Percentiles rank a stretch among this genome's conserved stretches.
phyloP scores from a whole-genome alignment of 2,113 vertebrate genomes.

The Opisthocomus hoazin region DNA sequence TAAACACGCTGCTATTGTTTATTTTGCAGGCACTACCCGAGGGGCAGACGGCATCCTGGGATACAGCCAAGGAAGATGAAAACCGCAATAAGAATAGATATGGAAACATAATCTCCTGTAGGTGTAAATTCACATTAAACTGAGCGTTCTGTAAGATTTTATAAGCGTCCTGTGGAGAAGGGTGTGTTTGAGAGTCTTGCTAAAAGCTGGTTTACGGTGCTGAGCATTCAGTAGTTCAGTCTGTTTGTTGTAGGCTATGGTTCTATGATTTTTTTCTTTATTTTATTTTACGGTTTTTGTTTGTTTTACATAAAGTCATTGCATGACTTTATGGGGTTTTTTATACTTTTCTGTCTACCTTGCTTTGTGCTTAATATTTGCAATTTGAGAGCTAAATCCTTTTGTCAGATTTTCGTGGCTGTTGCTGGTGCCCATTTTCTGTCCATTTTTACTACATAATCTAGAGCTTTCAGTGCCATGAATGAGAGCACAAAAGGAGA shows the following conservation, averaged over 20 bases:
- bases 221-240: background rate
- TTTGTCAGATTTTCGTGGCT: background rate
- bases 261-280: background rate
- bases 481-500: background rate
- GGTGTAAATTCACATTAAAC: slow-evolving; percentile 71
- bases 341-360: background rate
- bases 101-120: slow-evolving; percentile 98
- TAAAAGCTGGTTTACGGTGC: background rate
- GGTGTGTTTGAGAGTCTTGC: background rate
- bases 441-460: background rate
- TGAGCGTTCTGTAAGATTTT: background rate
- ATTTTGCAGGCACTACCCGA: slow-evolving; percentile 87
- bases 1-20: background rate
- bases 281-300: background rate
- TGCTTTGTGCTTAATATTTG: background rate
- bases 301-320: background rate
- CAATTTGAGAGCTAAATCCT: background rate
- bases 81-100: slow-evolving; percentile 99
- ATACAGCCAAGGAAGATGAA: slow-evolving; percentile 95
- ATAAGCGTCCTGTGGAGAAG: background rate
- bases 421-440: background rate
- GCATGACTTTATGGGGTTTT: background rate
- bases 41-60: slow-evolving; percentile 96
- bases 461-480: background rate
- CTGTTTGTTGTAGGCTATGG: background rate